A percentile compares a stretch with the other conserved stretches of the same genome.
These are phyloP conservation scores for Aphodius sticticus DNA, from an alignment of 2,888 invertebrate species.

Conservation along the genomic window DNA sequence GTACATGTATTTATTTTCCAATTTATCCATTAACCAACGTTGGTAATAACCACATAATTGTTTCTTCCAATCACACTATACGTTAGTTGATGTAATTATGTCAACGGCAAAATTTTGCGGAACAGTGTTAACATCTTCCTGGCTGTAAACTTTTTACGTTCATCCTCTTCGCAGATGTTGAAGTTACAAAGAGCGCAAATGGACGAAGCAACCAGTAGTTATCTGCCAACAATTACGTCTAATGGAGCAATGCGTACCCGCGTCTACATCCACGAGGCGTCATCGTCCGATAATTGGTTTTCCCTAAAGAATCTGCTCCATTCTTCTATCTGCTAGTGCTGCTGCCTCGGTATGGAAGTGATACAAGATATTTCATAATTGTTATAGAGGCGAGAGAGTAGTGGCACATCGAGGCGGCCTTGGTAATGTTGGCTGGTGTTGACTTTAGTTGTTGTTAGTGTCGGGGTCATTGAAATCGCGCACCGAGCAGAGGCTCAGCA, in stretches of 20 bases:
- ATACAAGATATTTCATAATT: constrained; percentile 23
- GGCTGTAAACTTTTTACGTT: neutral
- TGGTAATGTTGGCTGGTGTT: constrained; percentile 23
- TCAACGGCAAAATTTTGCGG: neutral
- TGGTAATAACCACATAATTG: too few species aligned
- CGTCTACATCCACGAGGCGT: constrained; percentile 34
- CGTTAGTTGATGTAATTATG: neutral
- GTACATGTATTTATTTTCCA: too few species aligned
- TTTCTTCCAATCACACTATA: too few species aligned
- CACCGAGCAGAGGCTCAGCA: neutral
- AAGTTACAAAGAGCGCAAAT: neutral
- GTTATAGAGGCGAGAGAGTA: constrained; percentile 6
- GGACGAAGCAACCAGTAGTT: neutral
- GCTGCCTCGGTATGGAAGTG: constrained; percentile 38
- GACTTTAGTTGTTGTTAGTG: constrained; percentile 26
- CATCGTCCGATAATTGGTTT: constrained; percentile 49
- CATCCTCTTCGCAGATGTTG: neutral
- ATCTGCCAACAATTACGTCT: neutral
- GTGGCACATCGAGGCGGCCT: constrained; percentile 22
- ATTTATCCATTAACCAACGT: too few species aligned
- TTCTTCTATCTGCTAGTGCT: neutral
- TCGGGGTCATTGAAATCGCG: constrained; percentile 33
- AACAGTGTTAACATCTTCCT: neutral
- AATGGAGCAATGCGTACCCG: constrained; percentile 4
- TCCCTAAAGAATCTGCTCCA: constrained; percentile 32